Evolutionary conservation across 2,113 vertebrate species (phyloP), one percentile per base, ranked within the genome.

Genomic region (Tapirus terrestris): DNA sequence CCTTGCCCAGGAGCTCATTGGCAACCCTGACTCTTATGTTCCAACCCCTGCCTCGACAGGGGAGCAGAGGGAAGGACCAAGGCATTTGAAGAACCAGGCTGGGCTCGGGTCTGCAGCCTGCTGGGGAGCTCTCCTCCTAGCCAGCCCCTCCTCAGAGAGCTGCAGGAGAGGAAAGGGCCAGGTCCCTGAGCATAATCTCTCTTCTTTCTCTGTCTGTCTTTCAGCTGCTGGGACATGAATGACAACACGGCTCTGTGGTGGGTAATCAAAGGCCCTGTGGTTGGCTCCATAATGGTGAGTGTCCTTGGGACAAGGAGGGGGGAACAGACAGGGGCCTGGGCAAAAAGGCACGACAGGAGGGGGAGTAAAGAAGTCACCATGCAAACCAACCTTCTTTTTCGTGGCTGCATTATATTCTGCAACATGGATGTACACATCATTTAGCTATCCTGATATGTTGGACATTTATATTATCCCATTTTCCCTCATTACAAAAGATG

Each of bases 141-240:
- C n/a, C 53, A 36, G n/a, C 4, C 20, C 18, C 18, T 83, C 4
- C 25, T 43, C 65, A 4, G 58, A 65, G n/a, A 77, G 39, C 6
- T 53, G 2, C 17, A 39, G 65, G 25, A 10, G 31, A 9, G 8
- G 31, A 21, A 14, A 11, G 53, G 3, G 13, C 8, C 2, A 13
- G 8, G 29, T 20, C 25, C 36, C 61, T 23, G 33, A 25, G 31
- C 5, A 0, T 68, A 9, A 70, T 45, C 77, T 95, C 58, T 61
- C 39, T 45, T 51, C 63, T 58, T 81, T 20, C 20, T 17, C 53
- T 87, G n/a, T 17, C 53, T 87, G n/a, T 90, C 86, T 97, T 96
- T 45, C 97, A 99, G 99, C 96, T 99, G 99, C 98, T 99, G 99
- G 99, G 99, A 99, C 94, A 99, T 99, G 97, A 99, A 99, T 96